A percentile compares a stretch with the other conserved stretches of the same genome.
phyloP scores from a whole-genome alignment of 2,113 vertebrate species.

The Trematocara nigrifrons region DNA sequence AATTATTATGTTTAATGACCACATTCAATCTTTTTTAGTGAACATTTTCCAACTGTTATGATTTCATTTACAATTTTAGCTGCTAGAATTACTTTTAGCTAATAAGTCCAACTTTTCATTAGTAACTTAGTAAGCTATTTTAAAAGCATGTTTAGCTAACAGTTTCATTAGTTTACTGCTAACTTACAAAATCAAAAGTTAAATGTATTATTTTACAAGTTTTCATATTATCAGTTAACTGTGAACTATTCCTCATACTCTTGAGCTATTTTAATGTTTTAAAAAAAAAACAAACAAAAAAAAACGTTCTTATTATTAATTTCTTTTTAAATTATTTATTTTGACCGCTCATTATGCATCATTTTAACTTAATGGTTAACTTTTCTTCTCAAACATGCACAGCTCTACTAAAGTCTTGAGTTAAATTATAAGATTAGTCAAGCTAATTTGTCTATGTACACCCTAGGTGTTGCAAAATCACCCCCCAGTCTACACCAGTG shows the following conservation, averaged over 20 bases:
- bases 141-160: not conserved
- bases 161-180: not conserved
- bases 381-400: not conserved
- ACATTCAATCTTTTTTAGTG: not conserved
- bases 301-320: not conserved
- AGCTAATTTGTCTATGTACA: not conserved
- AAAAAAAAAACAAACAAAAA: fast-evolving
- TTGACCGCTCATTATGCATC: not conserved
- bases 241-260: not conserved
- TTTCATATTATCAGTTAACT: not conserved
- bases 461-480: not conserved
- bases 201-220: not conserved
- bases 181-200: not conserved
- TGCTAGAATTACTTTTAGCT: not conserved
- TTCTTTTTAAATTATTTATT: not conserved
- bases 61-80: not conserved
- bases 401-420: not conserved
- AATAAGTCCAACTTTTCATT: not conserved
- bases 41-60: fast-evolving
- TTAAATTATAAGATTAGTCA: not conserved
- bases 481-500: not conserved
- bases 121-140: not conserved
- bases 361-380: not conserved
- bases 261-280: not conserved
- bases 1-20: not conserved